Evolutionary conservation across 2,888 invertebrate species (phyloP), one percentile per base, ranked within the genome.

Genomic region (Xanthorhoe designata): DNA sequence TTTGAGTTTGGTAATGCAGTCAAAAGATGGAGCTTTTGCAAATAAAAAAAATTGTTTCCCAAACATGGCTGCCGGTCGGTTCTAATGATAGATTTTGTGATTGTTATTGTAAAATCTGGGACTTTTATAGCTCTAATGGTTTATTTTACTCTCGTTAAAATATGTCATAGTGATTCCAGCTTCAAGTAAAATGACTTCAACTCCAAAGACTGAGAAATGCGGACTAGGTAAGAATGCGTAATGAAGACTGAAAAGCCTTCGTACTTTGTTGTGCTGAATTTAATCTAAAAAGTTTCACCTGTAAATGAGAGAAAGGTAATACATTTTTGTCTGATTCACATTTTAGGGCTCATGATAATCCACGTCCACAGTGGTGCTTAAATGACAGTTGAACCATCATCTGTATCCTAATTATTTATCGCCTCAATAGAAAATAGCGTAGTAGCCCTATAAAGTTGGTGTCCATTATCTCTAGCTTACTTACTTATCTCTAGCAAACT

Each of bases 21-120:
- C 51, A 51, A 42, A 24, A 62, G 55, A 56, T 50, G 55, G 62
- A 13, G 55, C 50, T 55, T n/a, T 17, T 42, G 49, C 8, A 24
- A 50, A 42, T 7, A 32, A 64, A 61, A 47, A 47, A 63, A 60
- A 61, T 57, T 68, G 68, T 66, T 66, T 61, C 9, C 80, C 80
- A 87, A 92, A 92, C 89, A 93, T 93, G 92, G 92, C 92, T 86
- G 92, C 93, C 93, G 92, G 92, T 88, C 81, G 83, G 86, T 82
- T 82, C 74, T 83, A 84, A 82, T 87, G 85, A 82, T 86, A 85
- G 84, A 57, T 87, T 85, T 85, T 81, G 81, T 83, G 85, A 80
- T 84, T 84, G 84, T 80, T 79, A 77, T 76, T 79, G 73, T 76
- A 77, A 67, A 79, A 74, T 75, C 72, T 77, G 77, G 70, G 76